Percentiles rank a stretch among this genome's conserved stretches.
phyloP scores from a whole-genome alignment of 2,797 vertebrate species.

The Cossypha heuglini region DNA sequence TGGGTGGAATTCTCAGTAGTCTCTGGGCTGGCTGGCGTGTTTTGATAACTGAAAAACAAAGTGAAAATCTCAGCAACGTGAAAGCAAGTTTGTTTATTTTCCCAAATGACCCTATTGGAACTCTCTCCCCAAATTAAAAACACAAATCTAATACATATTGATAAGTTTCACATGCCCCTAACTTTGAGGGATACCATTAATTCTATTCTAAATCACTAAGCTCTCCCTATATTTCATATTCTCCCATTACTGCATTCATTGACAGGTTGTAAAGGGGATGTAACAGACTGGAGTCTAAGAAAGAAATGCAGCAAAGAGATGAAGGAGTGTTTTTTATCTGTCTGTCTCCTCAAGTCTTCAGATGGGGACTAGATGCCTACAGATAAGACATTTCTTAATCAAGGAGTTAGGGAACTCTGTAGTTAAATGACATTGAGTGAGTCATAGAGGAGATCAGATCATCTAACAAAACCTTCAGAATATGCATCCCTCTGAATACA shows the following conservation, averaged over 20 bases:
- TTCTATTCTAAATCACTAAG: background rate
- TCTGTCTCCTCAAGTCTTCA: constrained; percentile 37
- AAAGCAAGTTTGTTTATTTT: background rate
- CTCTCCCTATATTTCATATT: background rate
- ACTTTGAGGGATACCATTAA: background rate
- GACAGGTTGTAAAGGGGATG: background rate
- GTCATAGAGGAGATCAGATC: constrained; percentile 27
- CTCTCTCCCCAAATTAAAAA: background rate
- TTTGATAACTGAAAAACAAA: constrained; percentile 11
- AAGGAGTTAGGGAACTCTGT: background rate
- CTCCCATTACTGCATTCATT: background rate
- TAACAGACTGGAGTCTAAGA: background rate
- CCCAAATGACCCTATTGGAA: background rate
- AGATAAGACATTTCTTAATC: constrained; percentile 60
- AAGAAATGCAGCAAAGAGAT: background rate
- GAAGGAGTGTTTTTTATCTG: background rate
- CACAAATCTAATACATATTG: background rate
- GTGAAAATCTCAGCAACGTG: constrained; percentile 1
- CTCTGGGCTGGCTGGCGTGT: background rate
- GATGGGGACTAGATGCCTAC: constrained; percentile 63
- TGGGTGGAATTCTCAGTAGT: constrained; percentile 43
- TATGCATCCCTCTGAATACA: background rate
- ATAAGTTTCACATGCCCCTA: background rate
- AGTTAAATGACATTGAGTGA: constrained; percentile 41
- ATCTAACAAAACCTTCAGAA: background rate